Conservation (phyloP, 2,113 vertebrate species). For the Catagonus wagneri region DNA sequence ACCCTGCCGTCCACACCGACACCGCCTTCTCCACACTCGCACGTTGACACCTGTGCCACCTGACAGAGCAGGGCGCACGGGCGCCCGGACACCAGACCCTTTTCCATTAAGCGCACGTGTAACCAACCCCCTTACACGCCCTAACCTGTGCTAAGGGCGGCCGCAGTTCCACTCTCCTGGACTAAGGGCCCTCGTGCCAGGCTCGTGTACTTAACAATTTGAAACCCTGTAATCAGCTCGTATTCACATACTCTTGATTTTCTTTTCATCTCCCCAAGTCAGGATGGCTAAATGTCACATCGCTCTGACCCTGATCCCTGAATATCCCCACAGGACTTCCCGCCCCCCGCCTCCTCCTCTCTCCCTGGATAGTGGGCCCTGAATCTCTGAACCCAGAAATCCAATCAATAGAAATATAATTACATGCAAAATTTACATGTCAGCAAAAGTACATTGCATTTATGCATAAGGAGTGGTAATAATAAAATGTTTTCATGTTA, state of each 20-base stretch:
- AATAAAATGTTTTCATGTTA: background rate
- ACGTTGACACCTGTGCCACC: background rate
- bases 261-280: background rate
- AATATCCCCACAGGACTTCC: background rate
- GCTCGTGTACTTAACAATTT: background rate
- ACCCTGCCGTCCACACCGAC: fast-evolving
- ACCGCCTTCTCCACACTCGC: background rate
- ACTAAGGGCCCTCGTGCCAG: background rate
- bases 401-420: background rate
- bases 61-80: fast-evolving
- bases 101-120: fast-evolving
- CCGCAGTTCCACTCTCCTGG: background rate
- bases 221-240: background rate
- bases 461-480: background rate
- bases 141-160: background rate
- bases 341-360: background rate
- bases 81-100: fast-evolving
- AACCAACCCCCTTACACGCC: no score
- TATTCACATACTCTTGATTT: background rate
- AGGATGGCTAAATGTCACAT: background rate
- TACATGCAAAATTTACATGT: background rate
- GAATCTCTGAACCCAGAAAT: background rate
- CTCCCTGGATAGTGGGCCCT: background rate
- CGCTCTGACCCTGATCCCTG: background rate
- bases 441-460: background rate